A percentile compares a stretch with the other conserved stretches of the same genome.
Conservation (phyloP, 2,888 invertebrate genomes). For the Tetheella fluctuosa region DNA sequence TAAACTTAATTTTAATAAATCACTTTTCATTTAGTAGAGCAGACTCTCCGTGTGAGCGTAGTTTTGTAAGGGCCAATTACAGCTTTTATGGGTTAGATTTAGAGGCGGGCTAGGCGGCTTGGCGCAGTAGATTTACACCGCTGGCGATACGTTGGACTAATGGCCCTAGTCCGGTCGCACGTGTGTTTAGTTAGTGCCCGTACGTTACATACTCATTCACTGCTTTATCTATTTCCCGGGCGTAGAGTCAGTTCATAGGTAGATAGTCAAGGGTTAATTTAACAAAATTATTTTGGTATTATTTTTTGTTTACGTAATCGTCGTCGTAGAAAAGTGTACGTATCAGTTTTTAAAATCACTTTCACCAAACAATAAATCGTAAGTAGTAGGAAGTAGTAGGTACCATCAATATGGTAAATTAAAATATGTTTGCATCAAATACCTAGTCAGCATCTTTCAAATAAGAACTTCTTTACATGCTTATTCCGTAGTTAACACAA, state of each 20-base stretch:
- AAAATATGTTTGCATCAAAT: no score
- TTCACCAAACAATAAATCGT: no score
- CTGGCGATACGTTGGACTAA: constrained; percentile 51
- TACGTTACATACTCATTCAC: neutral
- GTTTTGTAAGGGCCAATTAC: constrained; percentile 45
- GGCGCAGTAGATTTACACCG: constrained; percentile 56
- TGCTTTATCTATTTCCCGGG: neutral
- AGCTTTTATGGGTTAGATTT: constrained; percentile 62
- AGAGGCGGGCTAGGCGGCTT: constrained; percentile 44
- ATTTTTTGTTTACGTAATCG: no score
- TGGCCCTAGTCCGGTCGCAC: constrained; percentile 37
- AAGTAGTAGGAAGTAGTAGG: no score
- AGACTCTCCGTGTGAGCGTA: neutral
- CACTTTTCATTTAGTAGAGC: constrained; percentile 1
- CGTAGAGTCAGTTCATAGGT: neutral
- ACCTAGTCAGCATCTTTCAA: no score
- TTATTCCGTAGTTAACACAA: no score
- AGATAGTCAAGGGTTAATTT: no score
- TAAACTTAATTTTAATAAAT: neutral
- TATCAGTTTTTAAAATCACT: no score
- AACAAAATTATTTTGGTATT: neutral
- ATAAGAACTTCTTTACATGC: no score
- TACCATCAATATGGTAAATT: no score
- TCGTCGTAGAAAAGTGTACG: no score
- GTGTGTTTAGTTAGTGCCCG: constrained; percentile 30